These are phyloP conservation scores for Cylloceria caligata DNA, from an alignment of 2,888 invertebrate species.

Conservation along the genomic window DNA sequence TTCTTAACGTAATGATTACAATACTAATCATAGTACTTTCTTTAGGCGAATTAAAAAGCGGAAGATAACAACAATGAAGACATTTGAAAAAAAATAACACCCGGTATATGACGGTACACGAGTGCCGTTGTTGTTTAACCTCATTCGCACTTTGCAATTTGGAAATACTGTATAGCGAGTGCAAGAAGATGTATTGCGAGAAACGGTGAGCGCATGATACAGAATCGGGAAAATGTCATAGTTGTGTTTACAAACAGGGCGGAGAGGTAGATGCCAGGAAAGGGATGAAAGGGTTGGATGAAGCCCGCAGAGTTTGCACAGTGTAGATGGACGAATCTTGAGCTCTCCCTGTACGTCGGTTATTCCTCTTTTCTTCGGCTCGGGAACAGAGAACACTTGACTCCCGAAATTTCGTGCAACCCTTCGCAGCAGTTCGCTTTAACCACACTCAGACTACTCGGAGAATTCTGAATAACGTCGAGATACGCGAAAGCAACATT, in stretches of 20 bases:
- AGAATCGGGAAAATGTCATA: constrained; percentile 76
- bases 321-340: constrained; percentile 54
- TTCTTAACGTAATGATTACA: too few species aligned
- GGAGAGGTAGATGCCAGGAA: constrained; percentile 54
- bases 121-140: not conserved
- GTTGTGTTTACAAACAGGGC: constrained; percentile 78
- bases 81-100: not conserved
- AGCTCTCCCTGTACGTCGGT: constrained; percentile 70
- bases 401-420: constrained; percentile 23
- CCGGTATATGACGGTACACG: not conserved
- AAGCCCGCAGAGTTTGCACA: constrained; percentile 59
- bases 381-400: constrained; percentile 51
- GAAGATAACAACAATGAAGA: not conserved
- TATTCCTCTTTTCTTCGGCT: constrained; percentile 74
- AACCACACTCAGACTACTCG: constrained; percentile 22
- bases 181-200: not conserved
- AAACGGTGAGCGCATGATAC: constrained; percentile 64
- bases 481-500: not conserved
- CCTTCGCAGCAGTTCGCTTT: constrained; percentile 14
- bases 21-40: not conserved
- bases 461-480: constrained; percentile 22
- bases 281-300: constrained; percentile 42
- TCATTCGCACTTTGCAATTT: constrained; percentile 45
- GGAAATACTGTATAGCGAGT: not conserved
- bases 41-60: not conserved